Conservation (phyloP, 2,888 invertebrate species). For the Anthophora plumipes region DNA sequence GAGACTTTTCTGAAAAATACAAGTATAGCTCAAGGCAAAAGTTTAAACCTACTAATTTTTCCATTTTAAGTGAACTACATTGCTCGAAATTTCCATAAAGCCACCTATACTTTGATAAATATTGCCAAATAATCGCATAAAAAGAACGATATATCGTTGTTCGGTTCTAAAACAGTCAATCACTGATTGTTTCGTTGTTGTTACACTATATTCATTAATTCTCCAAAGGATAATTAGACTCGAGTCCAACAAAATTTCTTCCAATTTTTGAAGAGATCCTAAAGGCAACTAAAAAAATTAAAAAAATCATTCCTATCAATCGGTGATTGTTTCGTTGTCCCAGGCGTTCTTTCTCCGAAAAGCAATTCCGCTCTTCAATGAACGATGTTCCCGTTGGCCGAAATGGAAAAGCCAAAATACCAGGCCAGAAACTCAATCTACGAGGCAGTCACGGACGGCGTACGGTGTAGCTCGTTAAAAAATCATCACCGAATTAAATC, state of each 20-base stretch:
- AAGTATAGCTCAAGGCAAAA: too few relatives aligned
- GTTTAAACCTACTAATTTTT: too few relatives aligned
- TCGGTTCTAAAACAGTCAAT: too few relatives aligned
- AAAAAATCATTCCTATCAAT: conserved; percentile 34
- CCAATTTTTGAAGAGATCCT: neutral
- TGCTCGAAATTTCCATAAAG: too few relatives aligned
- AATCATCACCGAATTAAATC: conserved; percentile 84
- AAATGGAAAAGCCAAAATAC: conserved; percentile 47
- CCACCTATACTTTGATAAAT: too few relatives aligned
- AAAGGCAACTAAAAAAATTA: neutral
- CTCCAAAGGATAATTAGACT: too few relatives aligned
- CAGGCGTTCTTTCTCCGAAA: conserved; percentile 7
- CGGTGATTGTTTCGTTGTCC: conserved; percentile 41
- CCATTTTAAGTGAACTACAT: too few relatives aligned
- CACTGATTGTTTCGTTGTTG: too few relatives aligned
- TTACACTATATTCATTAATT: neutral
- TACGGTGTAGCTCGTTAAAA: conserved; percentile 80
- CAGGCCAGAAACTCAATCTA: conserved; percentile 54
- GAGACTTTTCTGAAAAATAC: too few relatives aligned
- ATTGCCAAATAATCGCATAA: too few relatives aligned
- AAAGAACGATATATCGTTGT: too few relatives aligned
- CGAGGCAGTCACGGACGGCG: conserved; percentile 45
- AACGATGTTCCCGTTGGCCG: conserved; percentile 2
- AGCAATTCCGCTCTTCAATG: conserved; percentile 54
- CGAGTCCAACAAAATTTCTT: too few relatives aligned